Evolutionary conservation across 2,797 vertebrate species (phyloP).

Genomic region (Trichosurus vulpecula): DNA sequence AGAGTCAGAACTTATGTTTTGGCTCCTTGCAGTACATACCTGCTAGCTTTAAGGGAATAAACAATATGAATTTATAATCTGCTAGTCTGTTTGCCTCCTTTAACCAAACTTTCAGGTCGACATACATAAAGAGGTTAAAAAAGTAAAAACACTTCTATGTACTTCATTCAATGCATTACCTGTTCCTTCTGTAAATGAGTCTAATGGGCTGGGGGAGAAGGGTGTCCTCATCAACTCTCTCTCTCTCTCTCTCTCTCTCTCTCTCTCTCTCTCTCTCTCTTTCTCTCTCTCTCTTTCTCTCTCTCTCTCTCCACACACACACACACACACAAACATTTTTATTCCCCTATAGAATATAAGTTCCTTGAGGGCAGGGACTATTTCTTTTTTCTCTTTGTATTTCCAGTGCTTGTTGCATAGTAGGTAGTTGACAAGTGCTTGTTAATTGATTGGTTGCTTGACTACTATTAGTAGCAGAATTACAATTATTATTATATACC

Average conservation of each 20-base stretch:
- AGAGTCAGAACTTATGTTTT: too few relatives aligned
- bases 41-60: too few relatives aligned
- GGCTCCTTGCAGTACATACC: too few relatives aligned
- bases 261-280: too few relatives aligned
- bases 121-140: not conserved
- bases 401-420: not conserved
- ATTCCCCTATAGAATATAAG: not conserved
- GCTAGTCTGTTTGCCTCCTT: too few relatives aligned
- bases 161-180: not conserved
- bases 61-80: too few relatives aligned
- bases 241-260: too few relatives aligned
- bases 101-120: too few relatives aligned
- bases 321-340: not conserved
- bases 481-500: not conserved
- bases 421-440: not conserved
- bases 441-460: not conserved
- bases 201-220: not conserved
- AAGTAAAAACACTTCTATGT: not conserved
- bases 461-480: not conserved
- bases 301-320: not conserved
- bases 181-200: not conserved
- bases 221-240: not conserved
- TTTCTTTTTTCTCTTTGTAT: not conserved
- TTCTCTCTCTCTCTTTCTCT: too few relatives aligned
- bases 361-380: not conserved